Conservation (phyloP, 2,888 invertebrate genomes). For the Alcis repandata region DNA sequence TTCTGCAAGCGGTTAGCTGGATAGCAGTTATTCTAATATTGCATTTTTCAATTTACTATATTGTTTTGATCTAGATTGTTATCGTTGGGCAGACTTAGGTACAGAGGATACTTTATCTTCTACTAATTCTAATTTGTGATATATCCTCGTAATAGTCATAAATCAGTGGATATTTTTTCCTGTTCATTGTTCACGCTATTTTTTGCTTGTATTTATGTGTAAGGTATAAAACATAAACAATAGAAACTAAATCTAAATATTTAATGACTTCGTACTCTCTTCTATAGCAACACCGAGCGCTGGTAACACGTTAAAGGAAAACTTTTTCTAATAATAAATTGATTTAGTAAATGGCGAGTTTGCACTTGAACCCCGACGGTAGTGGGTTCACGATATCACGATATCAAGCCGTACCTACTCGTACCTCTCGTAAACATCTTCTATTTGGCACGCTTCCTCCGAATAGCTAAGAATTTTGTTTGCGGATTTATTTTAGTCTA, state of each 20-base stretch:
- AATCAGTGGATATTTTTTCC: no score
- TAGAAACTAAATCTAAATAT: no score
- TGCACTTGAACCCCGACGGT: conserved; percentile 36
- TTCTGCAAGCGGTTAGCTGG: neutral
- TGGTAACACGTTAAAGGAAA: no score
- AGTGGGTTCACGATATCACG: conserved; percentile 42
- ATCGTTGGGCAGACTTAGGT: no score
- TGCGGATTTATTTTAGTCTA: conserved; percentile 38
- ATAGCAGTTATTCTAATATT: no score
- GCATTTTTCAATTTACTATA: no score
- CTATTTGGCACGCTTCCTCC: conserved; percentile 36
- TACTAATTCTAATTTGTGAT: neutral
- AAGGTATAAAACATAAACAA: no score
- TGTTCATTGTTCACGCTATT: neutral
- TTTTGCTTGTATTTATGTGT: neutral
- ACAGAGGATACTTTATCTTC: neutral
- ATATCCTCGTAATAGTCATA: no score
- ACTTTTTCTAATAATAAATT: neutral
- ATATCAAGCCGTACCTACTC: conserved; percentile 32
- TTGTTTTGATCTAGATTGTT: conserved; percentile 1
- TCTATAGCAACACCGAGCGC: no score
- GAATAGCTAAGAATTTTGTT: conserved; percentile 23
- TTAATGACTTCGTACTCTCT: no score
- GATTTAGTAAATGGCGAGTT: conserved; percentile 4
- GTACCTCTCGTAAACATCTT: conserved; percentile 43